A percentile compares a stretch with the other conserved stretches of the same genome.
Conservation (phyloP, 2,888 invertebrate species). For the Exocentrus adspersus region DNA sequence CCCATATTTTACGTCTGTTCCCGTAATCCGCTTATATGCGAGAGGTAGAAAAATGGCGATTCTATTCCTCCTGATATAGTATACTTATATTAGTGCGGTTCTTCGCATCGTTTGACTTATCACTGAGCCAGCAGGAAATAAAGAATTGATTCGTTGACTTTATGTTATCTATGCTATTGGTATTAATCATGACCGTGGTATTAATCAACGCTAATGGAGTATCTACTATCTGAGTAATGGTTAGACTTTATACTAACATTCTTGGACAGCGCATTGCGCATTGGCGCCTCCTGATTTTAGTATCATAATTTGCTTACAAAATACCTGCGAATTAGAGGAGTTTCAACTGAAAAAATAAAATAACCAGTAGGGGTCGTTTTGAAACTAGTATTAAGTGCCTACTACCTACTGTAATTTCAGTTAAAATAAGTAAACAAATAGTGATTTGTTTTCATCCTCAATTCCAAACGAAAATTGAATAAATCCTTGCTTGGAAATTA, state of each 20-base stretch:
- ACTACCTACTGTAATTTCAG: too few relatives aligned
- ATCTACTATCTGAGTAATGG: slow-evolving; percentile 17
- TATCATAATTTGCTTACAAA: too few relatives aligned
- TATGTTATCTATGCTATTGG: slow-evolving; percentile 11
- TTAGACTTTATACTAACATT: not conserved
- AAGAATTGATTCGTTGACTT: slow-evolving; percentile 8
- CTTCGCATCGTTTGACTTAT: not conserved
- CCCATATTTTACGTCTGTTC: slow-evolving; percentile 17
- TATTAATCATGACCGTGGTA: too few relatives aligned
- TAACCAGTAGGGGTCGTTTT: too few relatives aligned
- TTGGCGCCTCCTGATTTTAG: not conserved
- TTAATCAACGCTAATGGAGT: slow-evolving; percentile 10
- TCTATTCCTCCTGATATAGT: slow-evolving; percentile 1
- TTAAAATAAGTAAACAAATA: too few relatives aligned
- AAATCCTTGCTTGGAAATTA: too few relatives aligned
- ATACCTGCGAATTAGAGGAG: too few relatives aligned
- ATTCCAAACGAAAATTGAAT: too few relatives aligned
- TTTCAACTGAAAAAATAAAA: too few relatives aligned
- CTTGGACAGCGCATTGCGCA: not conserved
- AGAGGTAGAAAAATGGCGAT: slow-evolving; percentile 5
- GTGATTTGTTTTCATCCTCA: too few relatives aligned
- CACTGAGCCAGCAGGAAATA: not conserved
- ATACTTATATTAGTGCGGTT: slow-evolving; percentile 4
- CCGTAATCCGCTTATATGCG: slow-evolving; percentile 6
- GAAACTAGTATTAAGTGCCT: too few relatives aligned